These are phyloP conservation scores for Proteles cristata DNA, from an alignment of 2,113 vertebrate species.

Conservation along the genomic window DNA sequence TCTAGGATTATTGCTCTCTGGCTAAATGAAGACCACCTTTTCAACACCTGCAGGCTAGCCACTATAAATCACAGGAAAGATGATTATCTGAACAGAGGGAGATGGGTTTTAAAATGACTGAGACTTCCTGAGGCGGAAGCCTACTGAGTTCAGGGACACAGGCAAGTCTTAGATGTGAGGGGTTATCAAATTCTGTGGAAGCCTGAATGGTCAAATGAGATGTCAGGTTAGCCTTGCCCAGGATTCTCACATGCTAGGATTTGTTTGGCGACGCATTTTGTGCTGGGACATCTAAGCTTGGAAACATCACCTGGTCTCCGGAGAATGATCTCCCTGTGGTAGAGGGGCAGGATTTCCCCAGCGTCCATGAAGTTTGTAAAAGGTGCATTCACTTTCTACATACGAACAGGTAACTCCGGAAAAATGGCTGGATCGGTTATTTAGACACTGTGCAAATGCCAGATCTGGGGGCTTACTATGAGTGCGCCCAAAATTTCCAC, in stretches of 20 bases:
- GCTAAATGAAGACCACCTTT: slow-evolving; percentile 59
- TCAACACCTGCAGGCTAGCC: slow-evolving; percentile 14
- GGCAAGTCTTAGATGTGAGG: not conserved
- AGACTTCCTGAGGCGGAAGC: not conserved
- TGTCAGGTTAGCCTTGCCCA: not conserved
- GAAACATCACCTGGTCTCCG: not conserved
- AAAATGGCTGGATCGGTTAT: not conserved
- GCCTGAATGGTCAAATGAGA: not conserved
- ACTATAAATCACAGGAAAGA: slow-evolving; percentile 54
- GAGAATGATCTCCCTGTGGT: not conserved
- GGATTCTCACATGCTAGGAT: not conserved
- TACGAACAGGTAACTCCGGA: not conserved
- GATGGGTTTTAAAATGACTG: slow-evolving; percentile 55
- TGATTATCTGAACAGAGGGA: slow-evolving; percentile 54
- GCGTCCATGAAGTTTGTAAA: not conserved
- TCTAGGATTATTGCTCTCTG: slow-evolving; percentile 50
- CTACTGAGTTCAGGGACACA: not conserved
- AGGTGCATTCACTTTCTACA: not conserved
- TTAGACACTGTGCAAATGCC: not conserved
- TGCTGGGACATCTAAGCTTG: not conserved
- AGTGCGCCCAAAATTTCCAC: not conserved
- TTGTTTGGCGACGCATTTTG: not conserved
- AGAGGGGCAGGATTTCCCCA: not conserved
- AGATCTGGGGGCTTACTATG: not conserved
- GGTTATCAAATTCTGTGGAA: not conserved